Evolutionary conservation across 2,797 vertebrate species (phyloP).

Genomic region (Enteromius afrohamiltoni): DNA sequence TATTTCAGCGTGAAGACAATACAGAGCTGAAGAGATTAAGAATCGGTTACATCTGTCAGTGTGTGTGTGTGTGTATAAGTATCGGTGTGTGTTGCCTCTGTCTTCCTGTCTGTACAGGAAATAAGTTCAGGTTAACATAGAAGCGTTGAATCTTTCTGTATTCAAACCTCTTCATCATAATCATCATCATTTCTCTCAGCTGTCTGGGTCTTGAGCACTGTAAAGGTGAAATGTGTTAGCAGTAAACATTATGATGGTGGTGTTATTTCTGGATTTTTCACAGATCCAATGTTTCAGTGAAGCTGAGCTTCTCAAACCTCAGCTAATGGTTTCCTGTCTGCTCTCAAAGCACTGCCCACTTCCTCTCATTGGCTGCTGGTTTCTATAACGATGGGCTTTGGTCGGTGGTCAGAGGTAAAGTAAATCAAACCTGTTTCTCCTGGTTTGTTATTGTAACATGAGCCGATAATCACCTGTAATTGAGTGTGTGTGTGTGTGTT

Average conservation of each 20-base stretch:
- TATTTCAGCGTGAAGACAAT: neutral
- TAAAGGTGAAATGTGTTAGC: neutral
- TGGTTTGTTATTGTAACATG: slow-evolving; percentile 34
- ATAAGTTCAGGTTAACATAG: neutral
- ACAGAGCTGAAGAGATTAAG: neutral
- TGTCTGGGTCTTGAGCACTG: neutral
- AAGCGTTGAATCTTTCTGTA: neutral
- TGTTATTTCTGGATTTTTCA: neutral
- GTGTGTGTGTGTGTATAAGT: slow-evolving; percentile 8
- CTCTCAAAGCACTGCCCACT: slow-evolving; percentile 67
- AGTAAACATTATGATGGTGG: neutral
- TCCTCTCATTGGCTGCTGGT: neutral
- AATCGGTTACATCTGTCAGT: neutral
- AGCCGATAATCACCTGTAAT: slow-evolving; percentile 19
- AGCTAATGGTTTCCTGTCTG: neutral
- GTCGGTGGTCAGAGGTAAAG: slow-evolving; percentile 23
- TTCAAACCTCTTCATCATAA: neutral
- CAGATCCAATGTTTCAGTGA: neutral
- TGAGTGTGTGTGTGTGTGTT: slow-evolving; percentile 54
- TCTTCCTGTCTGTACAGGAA: neutral
- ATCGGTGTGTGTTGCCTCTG: neutral
- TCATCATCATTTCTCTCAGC: neutral
- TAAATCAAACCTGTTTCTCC: slow-evolving; percentile 26
- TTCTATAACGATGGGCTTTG: neutral
- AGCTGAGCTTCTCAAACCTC: neutral